phyloP scores from a whole-genome alignment of 2,888 invertebrate genomes.

The Bhutanitis thaidina region DNA sequence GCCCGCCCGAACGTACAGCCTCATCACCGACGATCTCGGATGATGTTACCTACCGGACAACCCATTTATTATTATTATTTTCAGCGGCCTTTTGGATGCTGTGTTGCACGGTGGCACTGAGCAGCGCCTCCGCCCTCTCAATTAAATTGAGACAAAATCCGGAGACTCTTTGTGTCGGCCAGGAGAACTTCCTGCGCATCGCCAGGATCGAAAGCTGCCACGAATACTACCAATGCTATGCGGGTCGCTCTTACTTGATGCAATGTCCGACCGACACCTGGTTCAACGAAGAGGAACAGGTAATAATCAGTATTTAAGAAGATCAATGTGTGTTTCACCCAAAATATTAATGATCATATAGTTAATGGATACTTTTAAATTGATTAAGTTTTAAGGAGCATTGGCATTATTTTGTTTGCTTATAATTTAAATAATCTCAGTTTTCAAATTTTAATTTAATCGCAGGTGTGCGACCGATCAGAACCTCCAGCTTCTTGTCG shows the following conservation, averaged over 20 bases:
- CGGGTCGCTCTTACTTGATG: slow-evolving; percentile 61
- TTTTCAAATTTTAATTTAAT: too few relatives aligned
- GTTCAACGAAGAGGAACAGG: slow-evolving; percentile 71
- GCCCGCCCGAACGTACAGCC: too few relatives aligned
- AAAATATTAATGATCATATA: too few relatives aligned
- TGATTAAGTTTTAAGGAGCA: too few relatives aligned
- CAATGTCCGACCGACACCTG: slow-evolving; percentile 62
- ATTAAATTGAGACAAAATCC: slow-evolving; percentile 65
- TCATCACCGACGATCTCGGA: too few relatives aligned
- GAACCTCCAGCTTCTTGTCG: slow-evolving; percentile 45
- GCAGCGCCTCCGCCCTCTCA: slow-evolving; percentile 62
- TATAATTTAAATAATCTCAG: too few relatives aligned
- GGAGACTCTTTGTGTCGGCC: slow-evolving; percentile 69
- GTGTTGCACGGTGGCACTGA: slow-evolving; percentile 45
- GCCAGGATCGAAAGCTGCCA: slow-evolving; percentile 55
- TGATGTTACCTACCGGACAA: too few relatives aligned
- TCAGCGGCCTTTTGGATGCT: slow-evolving; percentile 33
- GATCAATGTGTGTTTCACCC: too few relatives aligned
- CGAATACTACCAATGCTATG: slow-evolving; percentile 70
- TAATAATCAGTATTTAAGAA: slow-evolving; percentile 23
- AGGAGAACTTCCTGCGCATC: slow-evolving; percentile 70
- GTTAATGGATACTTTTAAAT: too few relatives aligned
- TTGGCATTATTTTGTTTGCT: too few relatives aligned
- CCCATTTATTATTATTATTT: not conserved
- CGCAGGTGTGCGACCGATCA: slow-evolving; percentile 62